phyloP scores from a whole-genome alignment of 2,888 invertebrate genomes.

The Ochropacha duplaris region DNA sequence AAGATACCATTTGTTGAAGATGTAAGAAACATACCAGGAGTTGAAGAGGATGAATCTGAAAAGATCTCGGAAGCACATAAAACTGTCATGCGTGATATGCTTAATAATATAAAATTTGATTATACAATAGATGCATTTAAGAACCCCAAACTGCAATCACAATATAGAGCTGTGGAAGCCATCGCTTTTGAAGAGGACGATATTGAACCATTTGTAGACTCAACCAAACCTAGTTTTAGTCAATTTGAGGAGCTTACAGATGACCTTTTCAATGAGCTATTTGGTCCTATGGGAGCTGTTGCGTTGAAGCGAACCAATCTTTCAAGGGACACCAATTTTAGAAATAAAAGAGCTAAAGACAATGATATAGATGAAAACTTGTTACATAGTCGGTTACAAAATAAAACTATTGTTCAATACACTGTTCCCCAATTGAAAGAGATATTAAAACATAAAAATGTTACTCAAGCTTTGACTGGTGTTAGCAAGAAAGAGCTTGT shows the following conservation, averaged over 20 bases:
- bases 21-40: constrained; percentile 66
- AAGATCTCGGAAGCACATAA: constrained; percentile 79
- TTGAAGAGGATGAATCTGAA: constrained; percentile 59
- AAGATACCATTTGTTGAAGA: constrained; percentile 87
- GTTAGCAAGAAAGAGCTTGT: constrained; percentile 66
- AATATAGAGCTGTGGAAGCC: constrained; percentile 86
- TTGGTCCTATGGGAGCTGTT: constrained; percentile 64
- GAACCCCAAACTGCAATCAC: constrained; percentile 85
- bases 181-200: constrained; percentile 84
- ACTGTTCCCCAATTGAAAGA: constrained; percentile 62
- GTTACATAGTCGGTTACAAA: constrained; percentile 45
- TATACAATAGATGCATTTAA: constrained; percentile 85
- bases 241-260: constrained; percentile 54
- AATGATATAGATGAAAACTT: constrained; percentile 54
- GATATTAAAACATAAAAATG: constrained; percentile 53
- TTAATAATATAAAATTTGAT: constrained; percentile 82
- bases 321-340: constrained; percentile 21
- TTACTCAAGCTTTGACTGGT: constrained; percentile 52
- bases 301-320: constrained; percentile 49
- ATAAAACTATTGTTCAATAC: constrained; percentile 49
- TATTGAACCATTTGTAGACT: constrained; percentile 79
- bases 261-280: constrained; percentile 67
- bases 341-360: constrained; percentile 46
- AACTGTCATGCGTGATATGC: constrained; percentile 82
- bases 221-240: constrained; percentile 63